These are phyloP conservation scores for Ichneumoninae sp. DNA, from an alignment of 2,888 invertebrate genomes.

Conservation along the genomic window DNA sequence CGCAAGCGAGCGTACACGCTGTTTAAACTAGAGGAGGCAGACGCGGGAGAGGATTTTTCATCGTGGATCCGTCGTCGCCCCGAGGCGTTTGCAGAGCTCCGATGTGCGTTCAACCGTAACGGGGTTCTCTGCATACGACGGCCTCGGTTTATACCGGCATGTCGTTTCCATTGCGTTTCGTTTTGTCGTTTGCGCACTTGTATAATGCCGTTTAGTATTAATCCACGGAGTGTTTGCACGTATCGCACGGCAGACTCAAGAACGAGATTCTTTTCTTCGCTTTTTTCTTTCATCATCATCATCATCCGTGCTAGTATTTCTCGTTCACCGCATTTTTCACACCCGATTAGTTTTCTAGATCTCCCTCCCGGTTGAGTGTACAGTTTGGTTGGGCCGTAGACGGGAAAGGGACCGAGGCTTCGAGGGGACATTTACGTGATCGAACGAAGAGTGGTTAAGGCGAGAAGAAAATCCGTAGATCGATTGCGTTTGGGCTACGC, in stretches of 20 bases:
- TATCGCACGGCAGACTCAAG: conserved; percentile 11
- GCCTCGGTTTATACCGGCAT: conserved; percentile 5
- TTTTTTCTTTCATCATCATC: not conserved
- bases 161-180: conserved; percentile 55
- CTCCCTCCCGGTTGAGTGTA: conserved; percentile 2
- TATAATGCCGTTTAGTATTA: conserved; percentile 15
- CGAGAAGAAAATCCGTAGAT: conserved; percentile 42
- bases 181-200: conserved; percentile 21
- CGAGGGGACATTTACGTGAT: conserved; percentile 31
- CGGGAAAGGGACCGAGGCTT: conserved; percentile 9
- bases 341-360: conserved; percentile 54
- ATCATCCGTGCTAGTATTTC: not conserved
- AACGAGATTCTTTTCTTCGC: conserved; percentile 16
- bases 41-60: conserved; percentile 33
- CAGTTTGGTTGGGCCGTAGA: not conserved
- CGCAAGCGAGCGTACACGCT: conserved; percentile 46
- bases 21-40: conserved; percentile 33
- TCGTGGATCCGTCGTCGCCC: conserved; percentile 56
- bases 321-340: conserved; percentile 54
- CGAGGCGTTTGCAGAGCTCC: conserved; percentile 52
- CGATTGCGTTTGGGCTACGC: conserved; percentile 45
- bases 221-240: not conserved
- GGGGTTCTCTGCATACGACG: conserved; percentile 70
- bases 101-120: conserved; percentile 65
- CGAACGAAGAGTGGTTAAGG: conserved; percentile 39